Percentiles rank a stretch among this genome's conserved stretches.
phyloP scores from a whole-genome alignment of 1,140 invertebrate genomes.

The Acyrthosiphon pisum region DNA sequence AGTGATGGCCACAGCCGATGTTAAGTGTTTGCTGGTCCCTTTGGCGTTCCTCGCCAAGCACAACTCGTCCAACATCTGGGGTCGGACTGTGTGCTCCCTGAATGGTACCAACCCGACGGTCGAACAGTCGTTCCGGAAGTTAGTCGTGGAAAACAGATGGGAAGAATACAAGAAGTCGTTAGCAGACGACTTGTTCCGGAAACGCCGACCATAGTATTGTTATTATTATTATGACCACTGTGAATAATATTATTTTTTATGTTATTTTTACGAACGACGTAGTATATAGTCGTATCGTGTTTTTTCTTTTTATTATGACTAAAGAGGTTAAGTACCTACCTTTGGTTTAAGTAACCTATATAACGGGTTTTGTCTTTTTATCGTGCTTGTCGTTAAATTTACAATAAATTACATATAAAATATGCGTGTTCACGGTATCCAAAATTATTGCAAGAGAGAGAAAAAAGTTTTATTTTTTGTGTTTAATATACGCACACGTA shows the following conservation, averaged over 20 bases:
- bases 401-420: background rate
- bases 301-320: background rate
- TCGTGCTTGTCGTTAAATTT: slow-evolving; percentile 8
- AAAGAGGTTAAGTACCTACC: background rate
- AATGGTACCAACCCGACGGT: background rate
- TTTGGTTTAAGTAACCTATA: slow-evolving; percentile 9
- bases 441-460: background rate
- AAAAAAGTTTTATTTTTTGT: background rate
- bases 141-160: slow-evolving; percentile 16
- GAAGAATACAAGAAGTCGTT: slow-evolving; percentile 9
- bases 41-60: slow-evolving; percentile 20
- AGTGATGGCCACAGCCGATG: background rate
- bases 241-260: slow-evolving; percentile 5
- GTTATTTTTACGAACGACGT: background rate
- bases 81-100: slow-evolving; percentile 1
- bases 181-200: background rate
- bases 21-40: slow-evolving; percentile 33
- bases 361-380: background rate
- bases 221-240: slow-evolving; percentile 1
- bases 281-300: background rate
- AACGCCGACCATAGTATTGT: background rate
- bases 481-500: background rate
- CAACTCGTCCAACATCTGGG: slow-evolving; percentile 36
- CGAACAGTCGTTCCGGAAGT: slow-evolving; percentile 38
- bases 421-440: background rate